Evolutionary conservation across 2,797 vertebrate genomes (phyloP), one percentile per base, ranked within the genome.

Genomic region (Dipus sagitta): DNA sequence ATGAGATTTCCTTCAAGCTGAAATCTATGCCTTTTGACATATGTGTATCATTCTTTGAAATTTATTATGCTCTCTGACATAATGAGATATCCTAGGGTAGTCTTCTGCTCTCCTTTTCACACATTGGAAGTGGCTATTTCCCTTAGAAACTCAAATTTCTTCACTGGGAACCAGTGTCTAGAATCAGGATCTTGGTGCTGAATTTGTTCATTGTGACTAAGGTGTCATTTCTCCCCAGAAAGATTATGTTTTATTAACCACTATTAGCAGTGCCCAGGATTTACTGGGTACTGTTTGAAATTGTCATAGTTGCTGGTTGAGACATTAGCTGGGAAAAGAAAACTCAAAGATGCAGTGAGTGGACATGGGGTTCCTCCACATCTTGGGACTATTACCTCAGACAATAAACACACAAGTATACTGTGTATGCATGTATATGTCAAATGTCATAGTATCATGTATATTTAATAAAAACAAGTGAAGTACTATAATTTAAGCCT

Each of bases 401-500:
- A 85, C 38, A 81, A 42, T 68, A 52, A 79, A 65, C 54, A 83
- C 21, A 38, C 38, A 38, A 38, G 38, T 38, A 38, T 38, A 38
- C 38, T 38, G 38, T 38, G 38, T 38, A 38, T 38, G 38, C 3
- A 6, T 38, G 38, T 38, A 6, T 38, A 38, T 38, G 38, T 38
- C 38, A 38, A 38, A 38, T 38, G 38, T 38, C 38, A 38, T 38
- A 38, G 38, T 38, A 38, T 38, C 11, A 54, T 14, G 10, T 14
- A 52, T 54, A 86, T 5, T 54, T 4, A 89, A 89, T 80, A 94
- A 47, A 91, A 62, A n/a, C 23, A 72, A 77, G 62, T 70, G 81
- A 72, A 77, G 62, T 70, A 85, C 17, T 86, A 6, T 58, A 85
- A 72, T 52, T 91, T 83, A 90, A 93, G 71, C n/a, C 42, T 72